These are phyloP conservation scores for Apodemia hepburni DNA, from an alignment of 2,888 invertebrate genomes.

Conservation along the genomic window DNA sequence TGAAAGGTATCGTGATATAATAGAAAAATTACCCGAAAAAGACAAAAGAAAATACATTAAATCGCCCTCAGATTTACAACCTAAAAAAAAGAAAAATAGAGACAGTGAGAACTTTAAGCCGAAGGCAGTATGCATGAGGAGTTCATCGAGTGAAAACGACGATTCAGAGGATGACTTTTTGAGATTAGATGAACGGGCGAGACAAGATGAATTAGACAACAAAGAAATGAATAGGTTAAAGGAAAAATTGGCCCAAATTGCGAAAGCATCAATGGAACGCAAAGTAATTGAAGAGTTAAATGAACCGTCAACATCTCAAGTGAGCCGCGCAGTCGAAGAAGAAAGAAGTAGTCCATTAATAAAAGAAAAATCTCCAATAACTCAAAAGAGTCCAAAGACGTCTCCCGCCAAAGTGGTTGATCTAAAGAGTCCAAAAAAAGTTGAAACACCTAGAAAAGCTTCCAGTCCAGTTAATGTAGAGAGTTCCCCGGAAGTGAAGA, in stretches of 20 bases:
- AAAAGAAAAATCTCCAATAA: slow-evolving; percentile 21
- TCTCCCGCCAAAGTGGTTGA: slow-evolving; percentile 24
- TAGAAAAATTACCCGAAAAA: slow-evolving; percentile 78
- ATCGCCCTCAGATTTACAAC: slow-evolving; percentile 59
- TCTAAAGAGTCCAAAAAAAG: slow-evolving; percentile 30
- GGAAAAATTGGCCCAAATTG: slow-evolving; percentile 84
- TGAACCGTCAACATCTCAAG: slow-evolving; percentile 48
- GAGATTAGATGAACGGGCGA: slow-evolving; percentile 65
- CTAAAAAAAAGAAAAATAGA: slow-evolving; percentile 51
- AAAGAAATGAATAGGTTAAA: slow-evolving; percentile 85
- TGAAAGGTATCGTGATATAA: slow-evolving; percentile 83
- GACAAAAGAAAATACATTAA: slow-evolving; percentile 74
- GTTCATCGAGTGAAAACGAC: slow-evolving; percentile 81
- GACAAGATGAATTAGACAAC: slow-evolving; percentile 79
- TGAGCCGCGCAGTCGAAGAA: slow-evolving; percentile 26
- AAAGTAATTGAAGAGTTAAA: slow-evolving; percentile 43
- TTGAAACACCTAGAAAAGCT: slow-evolving; percentile 37
- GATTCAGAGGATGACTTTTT: slow-evolving; percentile 78
- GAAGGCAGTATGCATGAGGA: slow-evolving; percentile 76
- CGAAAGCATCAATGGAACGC: slow-evolving; percentile 79
- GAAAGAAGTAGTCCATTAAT: slow-evolving; percentile 32
- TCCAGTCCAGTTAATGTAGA: slow-evolving; percentile 42
- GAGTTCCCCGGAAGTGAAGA: slow-evolving; percentile 44
- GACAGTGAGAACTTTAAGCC: slow-evolving; percentile 48
- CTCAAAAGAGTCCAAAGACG: slow-evolving; percentile 20